phyloP scores from a whole-genome alignment of 2,113 vertebrate species.

The Pandion haliaetus region DNA sequence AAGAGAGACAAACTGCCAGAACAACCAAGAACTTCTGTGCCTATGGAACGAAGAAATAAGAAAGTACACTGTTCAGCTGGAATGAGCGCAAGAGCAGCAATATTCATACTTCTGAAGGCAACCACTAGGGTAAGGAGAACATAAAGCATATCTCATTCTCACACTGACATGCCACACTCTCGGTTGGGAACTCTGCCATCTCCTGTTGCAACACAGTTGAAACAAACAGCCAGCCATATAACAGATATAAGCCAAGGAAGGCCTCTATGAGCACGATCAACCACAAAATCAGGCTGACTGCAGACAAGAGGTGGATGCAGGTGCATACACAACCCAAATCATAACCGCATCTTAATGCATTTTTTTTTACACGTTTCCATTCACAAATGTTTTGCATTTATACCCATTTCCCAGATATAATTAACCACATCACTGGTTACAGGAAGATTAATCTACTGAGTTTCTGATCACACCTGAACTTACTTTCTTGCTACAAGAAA shows the following conservation, averaged over 20 bases:
- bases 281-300: background rate
- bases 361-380: background rate
- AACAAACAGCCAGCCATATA: background rate
- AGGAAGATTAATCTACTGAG: background rate
- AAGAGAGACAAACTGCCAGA: background rate
- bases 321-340: background rate
- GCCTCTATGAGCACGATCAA: background rate
- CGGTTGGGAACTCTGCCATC: background rate
- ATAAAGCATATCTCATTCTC: background rate
- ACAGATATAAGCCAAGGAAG: background rate
- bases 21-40: background rate
- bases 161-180: background rate
- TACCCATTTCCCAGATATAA: background rate
- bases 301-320: too few relatives aligned
- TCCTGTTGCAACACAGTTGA: background rate
- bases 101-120: background rate
- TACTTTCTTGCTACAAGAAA: background rate
- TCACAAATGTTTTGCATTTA: background rate
- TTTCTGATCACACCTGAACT: background rate
- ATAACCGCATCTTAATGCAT: accelerated
- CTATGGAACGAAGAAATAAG: background rate
- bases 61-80: background rate
- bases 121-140: background rate
- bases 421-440: background rate
- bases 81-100: background rate